Evolutionary conservation across 2,888 invertebrate genomes (phyloP).

Genomic region (Melitaea athalia): DNA sequence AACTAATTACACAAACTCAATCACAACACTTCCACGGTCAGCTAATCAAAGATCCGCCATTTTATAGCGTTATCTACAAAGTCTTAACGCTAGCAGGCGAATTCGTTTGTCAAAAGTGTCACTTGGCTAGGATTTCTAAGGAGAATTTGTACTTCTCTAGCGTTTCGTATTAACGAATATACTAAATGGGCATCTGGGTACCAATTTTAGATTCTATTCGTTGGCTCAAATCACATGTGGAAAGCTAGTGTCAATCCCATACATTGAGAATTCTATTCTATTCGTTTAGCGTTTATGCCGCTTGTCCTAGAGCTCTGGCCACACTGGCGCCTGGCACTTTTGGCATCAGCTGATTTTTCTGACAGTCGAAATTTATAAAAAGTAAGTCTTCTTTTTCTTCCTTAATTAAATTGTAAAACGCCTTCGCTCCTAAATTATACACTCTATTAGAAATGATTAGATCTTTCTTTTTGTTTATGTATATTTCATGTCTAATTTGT

Average conservation of each 20-base stretch:
- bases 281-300: not conserved
- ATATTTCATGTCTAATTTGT: too few species aligned
- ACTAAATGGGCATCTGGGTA: not conserved
- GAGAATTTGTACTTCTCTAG: not conserved
- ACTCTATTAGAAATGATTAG: not conserved
- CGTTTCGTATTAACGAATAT: not conserved
- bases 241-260: not conserved
- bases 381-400: not conserved
- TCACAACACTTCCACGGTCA: not conserved
- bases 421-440: constrained; percentile 2
- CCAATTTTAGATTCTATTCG: not conserved
- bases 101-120: not conserved
- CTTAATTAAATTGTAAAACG: not conserved
- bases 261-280: not conserved
- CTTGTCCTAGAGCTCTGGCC: not conserved
- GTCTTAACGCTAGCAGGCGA: not conserved
- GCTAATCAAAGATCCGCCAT: not conserved
- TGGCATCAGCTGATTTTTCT: constrained; percentile 13
- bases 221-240: not conserved
- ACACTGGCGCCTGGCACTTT: too few species aligned
- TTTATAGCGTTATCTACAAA: not conserved
- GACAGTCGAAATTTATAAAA: constrained; percentile 16
- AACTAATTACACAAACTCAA: too few species aligned
- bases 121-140: not conserved
- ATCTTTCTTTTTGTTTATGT: too few species aligned